Conservation (phyloP, 2,797 vertebrate genomes). For the Scolopax rusticola region DNA sequence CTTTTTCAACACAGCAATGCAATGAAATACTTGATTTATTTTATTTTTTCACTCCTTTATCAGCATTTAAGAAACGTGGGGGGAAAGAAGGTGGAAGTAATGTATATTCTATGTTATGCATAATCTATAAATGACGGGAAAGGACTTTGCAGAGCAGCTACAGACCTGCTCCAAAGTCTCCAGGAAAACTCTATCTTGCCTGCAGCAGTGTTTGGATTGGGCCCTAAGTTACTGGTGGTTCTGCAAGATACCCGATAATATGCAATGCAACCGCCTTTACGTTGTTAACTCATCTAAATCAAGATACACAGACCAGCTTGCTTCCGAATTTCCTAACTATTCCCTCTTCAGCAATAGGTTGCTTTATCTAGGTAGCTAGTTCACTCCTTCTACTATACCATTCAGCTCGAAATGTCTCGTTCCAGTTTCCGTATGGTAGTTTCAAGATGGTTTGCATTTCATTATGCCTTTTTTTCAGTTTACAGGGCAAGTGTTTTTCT, state of each 20-base stretch:
- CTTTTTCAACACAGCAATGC: not conserved
- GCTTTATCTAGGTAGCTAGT: not conserved
- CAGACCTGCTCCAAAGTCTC: not conserved
- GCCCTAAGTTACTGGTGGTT: not conserved
- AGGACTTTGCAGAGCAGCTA: not conserved
- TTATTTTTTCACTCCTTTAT: not conserved
- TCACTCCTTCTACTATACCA: not conserved
- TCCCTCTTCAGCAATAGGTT: not conserved
- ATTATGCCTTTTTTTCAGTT: not conserved
- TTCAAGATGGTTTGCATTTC: slow-evolving; percentile 7
- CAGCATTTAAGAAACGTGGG: not conserved
- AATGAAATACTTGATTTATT: not conserved
- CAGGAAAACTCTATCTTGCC: not conserved
- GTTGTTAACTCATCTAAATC: not conserved
- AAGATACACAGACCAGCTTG: not conserved
- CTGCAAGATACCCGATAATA: not conserved
- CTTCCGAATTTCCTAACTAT: not conserved
- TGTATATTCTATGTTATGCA: accelerated
- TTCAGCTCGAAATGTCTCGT: not conserved
- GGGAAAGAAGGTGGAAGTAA: not conserved
- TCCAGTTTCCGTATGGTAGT: not conserved
- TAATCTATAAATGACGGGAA: not conserved
- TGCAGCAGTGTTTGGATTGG: not conserved
- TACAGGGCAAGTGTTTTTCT: slow-evolving; percentile 11
- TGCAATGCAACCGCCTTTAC: not conserved